phyloP scores from a whole-genome alignment of 2,888 invertebrate genomes.

The Hanleya hanleyi region DNA sequence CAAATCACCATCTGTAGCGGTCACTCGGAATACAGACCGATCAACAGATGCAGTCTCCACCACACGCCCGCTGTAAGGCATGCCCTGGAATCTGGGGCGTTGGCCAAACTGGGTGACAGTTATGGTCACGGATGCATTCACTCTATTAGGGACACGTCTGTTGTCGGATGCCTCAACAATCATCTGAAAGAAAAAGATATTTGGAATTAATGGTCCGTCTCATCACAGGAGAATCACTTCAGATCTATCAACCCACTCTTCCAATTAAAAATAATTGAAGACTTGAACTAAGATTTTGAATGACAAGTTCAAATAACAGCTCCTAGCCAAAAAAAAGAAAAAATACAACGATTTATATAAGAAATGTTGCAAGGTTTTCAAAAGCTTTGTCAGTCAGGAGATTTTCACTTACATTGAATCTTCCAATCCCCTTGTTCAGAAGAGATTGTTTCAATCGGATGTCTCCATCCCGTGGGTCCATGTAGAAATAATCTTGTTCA shows the following conservation, averaged over 20 bases:
- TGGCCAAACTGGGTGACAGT: conserved; percentile 41
- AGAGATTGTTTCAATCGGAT: neutral
- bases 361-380: too few species aligned
- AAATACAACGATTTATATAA: too few species aligned
- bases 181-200: conserved; percentile 44
- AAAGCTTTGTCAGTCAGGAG: too few species aligned
- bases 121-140: conserved; percentile 45
- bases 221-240: too few species aligned
- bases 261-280: too few species aligned
- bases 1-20: conserved; percentile 57
- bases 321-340: too few species aligned
- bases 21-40: conserved; percentile 43
- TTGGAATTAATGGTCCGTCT: conserved; percentile 31
- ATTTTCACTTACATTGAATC: conserved; percentile 5
- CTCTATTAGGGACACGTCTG: conserved; percentile 45
- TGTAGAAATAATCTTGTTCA: conserved; percentile 53
- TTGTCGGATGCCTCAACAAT: conserved; percentile 53
- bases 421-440: neutral
- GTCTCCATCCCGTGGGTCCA: conserved; percentile 47
- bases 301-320: too few species aligned
- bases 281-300: too few species aligned
- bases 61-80: conserved; percentile 37
- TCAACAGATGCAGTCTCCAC: conserved; percentile 35
- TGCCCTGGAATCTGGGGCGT: conserved; percentile 43
- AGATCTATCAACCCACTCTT: too few species aligned